phyloP scores from a whole-genome alignment of 2,888 invertebrate species.

The Heteropelma amictum region DNA sequence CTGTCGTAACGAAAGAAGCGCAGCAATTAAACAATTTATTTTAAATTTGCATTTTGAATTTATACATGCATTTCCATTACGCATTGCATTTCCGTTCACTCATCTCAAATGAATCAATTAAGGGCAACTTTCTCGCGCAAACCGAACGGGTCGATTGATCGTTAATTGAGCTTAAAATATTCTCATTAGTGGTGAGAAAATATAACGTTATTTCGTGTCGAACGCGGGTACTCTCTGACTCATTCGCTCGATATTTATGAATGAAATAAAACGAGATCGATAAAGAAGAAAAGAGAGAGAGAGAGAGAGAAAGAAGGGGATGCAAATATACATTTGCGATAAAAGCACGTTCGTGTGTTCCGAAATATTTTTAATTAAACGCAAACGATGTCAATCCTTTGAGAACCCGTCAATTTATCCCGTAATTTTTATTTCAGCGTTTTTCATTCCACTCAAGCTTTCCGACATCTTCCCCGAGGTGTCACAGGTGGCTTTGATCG shows the following conservation, averaged over 20 bases:
- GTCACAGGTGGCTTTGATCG: no score
- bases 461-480: no score
- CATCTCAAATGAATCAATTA: conserved; percentile 4
- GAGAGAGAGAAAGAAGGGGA: neutral
- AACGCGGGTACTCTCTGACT: conserved; percentile 10
- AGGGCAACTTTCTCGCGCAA: conserved; percentile 3
- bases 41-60: no score
- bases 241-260: conserved; percentile 27
- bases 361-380: conserved; percentile 38
- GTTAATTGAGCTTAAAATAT: conserved; percentile 45
- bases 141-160: conserved; percentile 30
- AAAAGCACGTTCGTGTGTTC: neutral
- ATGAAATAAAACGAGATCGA: neutral
- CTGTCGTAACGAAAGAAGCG: no score
- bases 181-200: conserved; percentile 2
- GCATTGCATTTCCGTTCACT: no score
- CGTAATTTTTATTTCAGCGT: neutral
- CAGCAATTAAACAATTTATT: no score
- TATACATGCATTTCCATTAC: no score
- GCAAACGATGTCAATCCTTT: neutral
- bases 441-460: neutral
- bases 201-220: neutral
- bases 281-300: neutral
- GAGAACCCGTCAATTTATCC: neutral
- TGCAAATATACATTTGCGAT: neutral